phyloP scores from a whole-genome alignment of 2,888 invertebrate genomes.

The Drosophila emarginata region DNA sequence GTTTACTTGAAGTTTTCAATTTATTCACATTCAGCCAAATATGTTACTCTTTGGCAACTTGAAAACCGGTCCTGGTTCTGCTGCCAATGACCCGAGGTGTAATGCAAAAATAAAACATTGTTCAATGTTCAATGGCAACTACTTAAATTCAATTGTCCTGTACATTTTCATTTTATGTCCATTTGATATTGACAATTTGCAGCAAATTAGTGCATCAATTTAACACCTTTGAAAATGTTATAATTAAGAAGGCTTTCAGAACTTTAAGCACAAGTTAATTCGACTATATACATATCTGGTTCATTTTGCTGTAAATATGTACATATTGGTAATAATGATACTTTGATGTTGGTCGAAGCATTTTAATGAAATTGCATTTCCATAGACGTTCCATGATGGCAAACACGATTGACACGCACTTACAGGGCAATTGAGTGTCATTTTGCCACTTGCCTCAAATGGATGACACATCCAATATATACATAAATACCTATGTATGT shows the following conservation, averaged over 20 bases:
- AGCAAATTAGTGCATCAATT: slow-evolving; percentile 38
- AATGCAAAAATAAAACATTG: slow-evolving; percentile 12
- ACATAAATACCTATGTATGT: background rate
- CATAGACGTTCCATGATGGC: slow-evolving; percentile 34
- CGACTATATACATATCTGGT: background rate
- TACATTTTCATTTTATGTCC: slow-evolving; percentile 29
- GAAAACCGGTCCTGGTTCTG: background rate
- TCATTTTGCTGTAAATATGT: background rate
- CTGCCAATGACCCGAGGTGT: slow-evolving; percentile 18
- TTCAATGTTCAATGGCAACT: background rate
- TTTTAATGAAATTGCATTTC: slow-evolving; percentile 57
- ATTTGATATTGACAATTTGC: slow-evolving; percentile 27
- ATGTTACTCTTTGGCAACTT: background rate
- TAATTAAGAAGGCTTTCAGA: slow-evolving; percentile 36
- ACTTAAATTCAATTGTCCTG: slow-evolving; percentile 19
- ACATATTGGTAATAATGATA: background rate
- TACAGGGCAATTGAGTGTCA: slow-evolving; percentile 46
- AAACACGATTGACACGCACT: slow-evolving; percentile 61
- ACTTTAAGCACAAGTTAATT: background rate
- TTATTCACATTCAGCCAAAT: too few species aligned
- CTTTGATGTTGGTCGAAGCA: background rate
- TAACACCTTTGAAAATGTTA: slow-evolving; percentile 7
- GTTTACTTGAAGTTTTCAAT: too few species aligned
- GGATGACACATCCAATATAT: slow-evolving; percentile 8
- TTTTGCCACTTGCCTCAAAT: slow-evolving; percentile 37